Percentiles rank a stretch among this genome's conserved stretches.
Evolutionary conservation across 2,113 vertebrate species (phyloP).

Genomic region (Eublepharis macularius): DNA sequence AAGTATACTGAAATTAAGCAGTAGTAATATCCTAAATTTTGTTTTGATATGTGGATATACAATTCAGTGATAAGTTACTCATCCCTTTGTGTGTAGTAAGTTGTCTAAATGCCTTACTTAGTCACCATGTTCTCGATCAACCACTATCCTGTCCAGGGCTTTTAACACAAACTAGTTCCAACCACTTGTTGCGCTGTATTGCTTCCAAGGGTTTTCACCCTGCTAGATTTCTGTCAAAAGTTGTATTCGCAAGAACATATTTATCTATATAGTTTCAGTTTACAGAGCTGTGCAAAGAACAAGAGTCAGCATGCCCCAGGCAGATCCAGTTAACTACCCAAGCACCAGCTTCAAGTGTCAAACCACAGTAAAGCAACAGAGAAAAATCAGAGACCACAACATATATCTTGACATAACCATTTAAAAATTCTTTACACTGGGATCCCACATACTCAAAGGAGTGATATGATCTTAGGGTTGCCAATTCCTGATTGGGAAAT

Average conservation of each 20-base stretch:
- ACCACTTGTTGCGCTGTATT: neutral
- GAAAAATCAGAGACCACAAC: too few relatives aligned
- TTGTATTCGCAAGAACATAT: neutral
- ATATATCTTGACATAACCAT: too few relatives aligned
- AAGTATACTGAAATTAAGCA: neutral
- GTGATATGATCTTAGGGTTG: too few relatives aligned
- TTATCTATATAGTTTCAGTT: neutral
- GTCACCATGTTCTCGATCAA: neutral
- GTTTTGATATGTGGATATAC: constrained; percentile 4
- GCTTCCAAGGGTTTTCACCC: neutral
- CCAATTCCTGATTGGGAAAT: too few relatives aligned
- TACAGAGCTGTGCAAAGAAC: too few relatives aligned
- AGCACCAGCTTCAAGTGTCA: too few relatives aligned
- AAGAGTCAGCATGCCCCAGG: too few relatives aligned
- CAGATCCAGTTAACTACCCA: too few relatives aligned
- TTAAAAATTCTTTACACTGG: too few relatives aligned
- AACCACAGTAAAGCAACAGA: too few relatives aligned
- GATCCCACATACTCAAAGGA: too few relatives aligned
- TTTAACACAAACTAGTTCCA: neutral
- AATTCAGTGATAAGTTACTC: neutral
- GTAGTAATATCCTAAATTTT: neutral
- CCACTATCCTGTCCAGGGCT: neutral
- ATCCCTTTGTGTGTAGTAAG: neutral
- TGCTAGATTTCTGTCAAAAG: neutral
- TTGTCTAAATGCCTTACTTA: neutral